Conservation (phyloP, 1,140 invertebrate genomes). For the Drosophila elegans region DNA sequence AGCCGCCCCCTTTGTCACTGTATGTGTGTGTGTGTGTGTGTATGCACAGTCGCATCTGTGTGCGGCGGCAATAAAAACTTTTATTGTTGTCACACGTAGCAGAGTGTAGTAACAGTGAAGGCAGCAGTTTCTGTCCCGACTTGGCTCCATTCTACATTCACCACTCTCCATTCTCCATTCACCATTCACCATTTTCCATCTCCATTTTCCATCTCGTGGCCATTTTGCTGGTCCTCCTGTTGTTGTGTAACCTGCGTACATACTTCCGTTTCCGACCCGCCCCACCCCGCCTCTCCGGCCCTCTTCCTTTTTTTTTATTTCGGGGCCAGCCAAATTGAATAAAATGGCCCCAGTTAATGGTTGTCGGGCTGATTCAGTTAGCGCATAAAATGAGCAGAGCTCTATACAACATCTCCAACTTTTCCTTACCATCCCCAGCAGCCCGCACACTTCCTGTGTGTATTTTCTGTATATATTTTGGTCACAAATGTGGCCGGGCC, state of each 20-base stretch:
- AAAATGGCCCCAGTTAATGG: conserved; percentile 82
- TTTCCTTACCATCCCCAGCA: not conserved
- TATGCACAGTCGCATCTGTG: conserved; percentile 68
- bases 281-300: not conserved
- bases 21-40: not conserved
- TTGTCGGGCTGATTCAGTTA: conserved; percentile 83
- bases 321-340: conserved; percentile 74
- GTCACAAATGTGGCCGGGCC: conserved; percentile 81
- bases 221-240: conserved; percentile 20
- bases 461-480: conserved; percentile 50
- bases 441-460: conserved; percentile 35
- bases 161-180: not conserved
- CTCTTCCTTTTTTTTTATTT: conserved; percentile 21
- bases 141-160: conserved; percentile 25
- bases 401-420: conserved; percentile 37
- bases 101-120: conserved; percentile 42
- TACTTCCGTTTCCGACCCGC: conserved; percentile 70
- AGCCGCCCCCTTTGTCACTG: not conserved
- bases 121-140: conserved; percentile 37
- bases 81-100: conserved; percentile 82
- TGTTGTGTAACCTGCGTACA: conserved; percentile 80
- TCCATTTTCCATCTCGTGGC: conserved; percentile 17
- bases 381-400: conserved; percentile 79
- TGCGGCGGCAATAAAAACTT: conserved; percentile 77
- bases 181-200: conserved; percentile 22